Base-by-base conservation (phyloP, 2,888 invertebrate species). In the Drosophila gaucha region DNA sequence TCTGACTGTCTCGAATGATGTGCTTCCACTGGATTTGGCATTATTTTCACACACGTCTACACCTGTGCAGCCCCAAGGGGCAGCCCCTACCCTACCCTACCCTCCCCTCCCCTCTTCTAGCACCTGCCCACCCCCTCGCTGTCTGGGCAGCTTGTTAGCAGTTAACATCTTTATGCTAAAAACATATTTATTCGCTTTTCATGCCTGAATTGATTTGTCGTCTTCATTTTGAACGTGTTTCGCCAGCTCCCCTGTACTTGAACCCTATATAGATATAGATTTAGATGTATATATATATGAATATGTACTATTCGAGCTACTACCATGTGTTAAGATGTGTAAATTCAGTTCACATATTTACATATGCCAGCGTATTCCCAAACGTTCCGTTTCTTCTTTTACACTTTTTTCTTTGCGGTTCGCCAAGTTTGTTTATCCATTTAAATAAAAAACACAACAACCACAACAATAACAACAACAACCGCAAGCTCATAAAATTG, bases 191-290 rank as follows among this genome's bases (percentile, higher is more conserved):
- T 82, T 84, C 88, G 75, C 84, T 89, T 84, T 89, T 80, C 78
- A 84, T 80, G 89, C 89, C 80, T 89, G 86, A 89, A 84, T 89
- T 87, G 86, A 87, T 85, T 85, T 83, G 88, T 84, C 88, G 86
- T 79, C 86, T 86, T 72, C 87, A 72, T 74, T 77, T 80, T 70
- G 60, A 77, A 67, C 77, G 68, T 67, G 73, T 82, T 80, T 77
- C 74, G 66, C 30, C 71, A 79, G 67, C 60, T 59, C 56, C 54
- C 49, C 64, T 35, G 41, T 58, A 14, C 55, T 52, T 47, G 39
- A 47, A 54, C 20, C 52, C 39, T 41, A 54, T 31, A 51, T 12
- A 30, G 18, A 54, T 26, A 52, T 33, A 38, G 10, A 26, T 28
- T 31, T 35, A n/a, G 14, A 12, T 47, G 10, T 20, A 31, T 30